Evolutionary conservation across 1,140 invertebrate species (phyloP).

Genomic region (Panonychus citri): DNA sequence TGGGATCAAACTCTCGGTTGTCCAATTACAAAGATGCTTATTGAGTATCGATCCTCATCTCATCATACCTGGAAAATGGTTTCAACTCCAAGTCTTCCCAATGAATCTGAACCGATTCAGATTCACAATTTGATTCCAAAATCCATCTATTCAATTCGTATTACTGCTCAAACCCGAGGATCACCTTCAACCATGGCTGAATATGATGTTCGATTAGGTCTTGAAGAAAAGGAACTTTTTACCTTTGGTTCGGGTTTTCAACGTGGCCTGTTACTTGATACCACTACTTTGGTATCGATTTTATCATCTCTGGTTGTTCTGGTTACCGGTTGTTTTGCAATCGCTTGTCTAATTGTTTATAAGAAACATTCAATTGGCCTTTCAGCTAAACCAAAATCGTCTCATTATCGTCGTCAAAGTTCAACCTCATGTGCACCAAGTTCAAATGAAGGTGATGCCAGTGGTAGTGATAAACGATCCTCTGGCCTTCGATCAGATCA

Average conservation of each 20-base stretch:
- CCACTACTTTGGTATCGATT: constrained; percentile 16
- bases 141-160: constrained; percentile 24
- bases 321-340: constrained; percentile 15
- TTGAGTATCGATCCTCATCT: constrained; percentile 38
- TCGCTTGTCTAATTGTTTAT: constrained; percentile 16
- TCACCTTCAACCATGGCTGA: constrained; percentile 22
- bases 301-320: constrained; percentile 15
- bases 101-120: constrained; percentile 18
- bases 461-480: background rate
- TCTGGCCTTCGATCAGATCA: background rate
- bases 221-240: constrained; percentile 26
- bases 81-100: constrained; percentile 1
- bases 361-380: constrained; percentile 1
- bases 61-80: constrained; percentile 11
- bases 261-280: constrained; percentile 9
- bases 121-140: constrained; percentile 23
- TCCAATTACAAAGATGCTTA: constrained; percentile 43
- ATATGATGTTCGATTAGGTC: constrained; percentile 29
- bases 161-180: constrained; percentile 22
- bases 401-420: background rate
- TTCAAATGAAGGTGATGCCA: background rate
- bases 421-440: background rate
- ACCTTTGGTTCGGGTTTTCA: background rate
- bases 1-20: constrained; percentile 53
- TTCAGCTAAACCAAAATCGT: background rate